Evolutionary conservation across 2,797 vertebrate species (phyloP).

Genomic region (Megalops cyprinoides): DNA sequence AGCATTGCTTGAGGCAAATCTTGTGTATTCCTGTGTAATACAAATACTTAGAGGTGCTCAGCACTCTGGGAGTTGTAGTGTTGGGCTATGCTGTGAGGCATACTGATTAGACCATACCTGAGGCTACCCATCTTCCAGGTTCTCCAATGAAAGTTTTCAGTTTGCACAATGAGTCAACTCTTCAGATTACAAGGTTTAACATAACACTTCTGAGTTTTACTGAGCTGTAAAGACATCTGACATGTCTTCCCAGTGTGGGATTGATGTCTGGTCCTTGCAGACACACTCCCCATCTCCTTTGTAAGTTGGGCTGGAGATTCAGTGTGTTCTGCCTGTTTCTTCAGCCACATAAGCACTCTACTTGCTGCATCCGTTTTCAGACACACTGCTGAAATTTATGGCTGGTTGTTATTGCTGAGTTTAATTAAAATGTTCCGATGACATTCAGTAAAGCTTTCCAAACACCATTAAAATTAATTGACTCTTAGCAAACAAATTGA

Average conservation of each 20-base stretch:
- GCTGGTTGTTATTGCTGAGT: constrained; percentile 65
- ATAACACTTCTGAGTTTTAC: background rate
- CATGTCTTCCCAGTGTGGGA: background rate
- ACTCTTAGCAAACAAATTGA: constrained; percentile 62
- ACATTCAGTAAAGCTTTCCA: constrained; percentile 59
- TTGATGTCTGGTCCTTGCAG: too few species aligned
- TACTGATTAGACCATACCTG: too few species aligned
- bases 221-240: background rate
- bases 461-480: constrained; percentile 75
- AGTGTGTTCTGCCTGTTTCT: too few species aligned
- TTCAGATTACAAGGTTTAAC: background rate
- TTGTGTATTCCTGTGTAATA: background rate
- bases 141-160: too few species aligned
- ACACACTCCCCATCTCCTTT: too few species aligned
- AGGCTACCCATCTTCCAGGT: too few species aligned
- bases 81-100: too few species aligned
- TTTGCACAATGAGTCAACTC: too few species aligned
- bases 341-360: constrained; percentile 21
- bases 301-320: too few species aligned
- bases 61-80: too few species aligned
- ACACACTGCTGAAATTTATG: constrained; percentile 59
- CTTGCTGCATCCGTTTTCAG: constrained; percentile 21
- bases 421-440: constrained; percentile 78
- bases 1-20: background rate
- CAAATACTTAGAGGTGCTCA: background rate